phyloP scores from a whole-genome alignment of 1,140 invertebrate species.

The Lanistes nyassanus region DNA sequence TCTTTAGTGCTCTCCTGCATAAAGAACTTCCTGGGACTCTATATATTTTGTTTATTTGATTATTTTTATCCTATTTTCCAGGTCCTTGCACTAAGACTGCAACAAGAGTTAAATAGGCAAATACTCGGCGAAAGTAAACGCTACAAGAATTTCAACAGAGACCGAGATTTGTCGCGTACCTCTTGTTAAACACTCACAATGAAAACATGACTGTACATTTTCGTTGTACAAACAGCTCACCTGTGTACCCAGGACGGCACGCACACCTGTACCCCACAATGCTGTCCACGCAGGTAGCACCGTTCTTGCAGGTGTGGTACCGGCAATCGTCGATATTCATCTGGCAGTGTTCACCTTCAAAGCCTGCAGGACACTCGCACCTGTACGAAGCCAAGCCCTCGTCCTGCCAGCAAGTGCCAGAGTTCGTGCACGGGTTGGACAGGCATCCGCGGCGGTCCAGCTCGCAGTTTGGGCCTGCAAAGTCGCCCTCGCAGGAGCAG shows the following conservation, averaged over 20 bases:
- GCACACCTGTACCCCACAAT: slow-evolving; percentile 72
- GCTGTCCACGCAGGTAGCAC: slow-evolving; percentile 84
- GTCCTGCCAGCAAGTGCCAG: slow-evolving; percentile 59
- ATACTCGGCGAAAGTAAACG: no score
- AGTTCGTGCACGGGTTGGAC: slow-evolving; percentile 47
- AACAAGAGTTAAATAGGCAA: no score
- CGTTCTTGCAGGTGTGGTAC: slow-evolving; percentile 33
- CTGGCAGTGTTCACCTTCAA: slow-evolving; percentile 70
- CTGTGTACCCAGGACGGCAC: slow-evolving; percentile 35
- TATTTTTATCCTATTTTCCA: no score
- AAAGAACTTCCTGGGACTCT: no score
- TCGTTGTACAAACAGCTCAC: background rate
- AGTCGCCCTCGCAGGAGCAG: slow-evolving; percentile 43
- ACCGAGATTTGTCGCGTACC: no score
- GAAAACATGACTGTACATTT: no score
- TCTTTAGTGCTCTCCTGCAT: no score
- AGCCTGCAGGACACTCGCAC: slow-evolving; percentile 64
- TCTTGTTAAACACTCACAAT: no score
- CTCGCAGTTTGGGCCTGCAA: slow-evolving; percentile 39
- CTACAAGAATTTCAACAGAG: no score
- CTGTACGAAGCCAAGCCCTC: slow-evolving; percentile 32
- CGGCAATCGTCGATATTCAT: slow-evolving; percentile 43
- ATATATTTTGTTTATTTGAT: no score
- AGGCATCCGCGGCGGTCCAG: slow-evolving; percentile 41
- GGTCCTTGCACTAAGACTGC: no score